A percentile compares a stretch with the other conserved stretches of the same genome.
Conservation (phyloP, 2,113 vertebrate genomes). For the Ornithorhynchus anatinus region DNA sequence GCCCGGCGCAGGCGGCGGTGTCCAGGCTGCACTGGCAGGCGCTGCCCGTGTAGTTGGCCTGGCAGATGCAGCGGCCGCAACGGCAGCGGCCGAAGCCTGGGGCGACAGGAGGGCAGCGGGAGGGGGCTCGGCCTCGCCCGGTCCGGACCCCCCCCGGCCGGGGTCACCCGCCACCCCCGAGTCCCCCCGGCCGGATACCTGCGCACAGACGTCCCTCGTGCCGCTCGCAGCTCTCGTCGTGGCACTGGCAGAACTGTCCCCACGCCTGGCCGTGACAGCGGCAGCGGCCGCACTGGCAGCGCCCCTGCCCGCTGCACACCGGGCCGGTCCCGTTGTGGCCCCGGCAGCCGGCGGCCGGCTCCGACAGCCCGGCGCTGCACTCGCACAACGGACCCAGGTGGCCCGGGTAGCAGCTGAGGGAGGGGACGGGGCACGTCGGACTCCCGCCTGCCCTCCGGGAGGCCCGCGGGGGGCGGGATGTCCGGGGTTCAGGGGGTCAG, state of each 20-base stretch:
- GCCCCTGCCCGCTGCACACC: conserved; percentile 70
- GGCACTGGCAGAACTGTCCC: conserved; percentile 69
- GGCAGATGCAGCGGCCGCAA: conserved; percentile 70
- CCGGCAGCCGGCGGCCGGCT: conserved; percentile 52
- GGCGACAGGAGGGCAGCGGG: not conserved
- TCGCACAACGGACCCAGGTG: conserved; percentile 67
- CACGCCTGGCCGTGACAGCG: conserved; percentile 57
- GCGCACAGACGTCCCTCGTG: conserved; percentile 67
- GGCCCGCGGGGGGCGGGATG: not conserved
- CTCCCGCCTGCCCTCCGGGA: not conserved
- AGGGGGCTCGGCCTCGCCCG: not conserved
- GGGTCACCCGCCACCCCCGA: not conserved
- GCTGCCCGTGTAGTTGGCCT: conserved; percentile 46
- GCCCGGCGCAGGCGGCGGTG: conserved; percentile 36
- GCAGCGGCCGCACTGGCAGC: conserved; percentile 73
- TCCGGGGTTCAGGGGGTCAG: no score
- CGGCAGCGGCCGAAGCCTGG: conserved; percentile 67
- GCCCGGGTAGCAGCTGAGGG: conserved; percentile 62
- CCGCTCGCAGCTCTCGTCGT: conserved; percentile 66
- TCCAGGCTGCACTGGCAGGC: conserved; percentile 67
- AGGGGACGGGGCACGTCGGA: not conserved
- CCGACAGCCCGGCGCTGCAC: conserved; percentile 53
- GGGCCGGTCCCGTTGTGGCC: conserved; percentile 40
- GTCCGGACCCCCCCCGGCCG: not conserved
- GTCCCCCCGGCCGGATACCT: conserved; percentile 53